These are phyloP conservation scores for Echinarachnius parma DNA, from an alignment of 53 echinoderm and acorn worm genomes.

Conservation along the genomic window DNA sequence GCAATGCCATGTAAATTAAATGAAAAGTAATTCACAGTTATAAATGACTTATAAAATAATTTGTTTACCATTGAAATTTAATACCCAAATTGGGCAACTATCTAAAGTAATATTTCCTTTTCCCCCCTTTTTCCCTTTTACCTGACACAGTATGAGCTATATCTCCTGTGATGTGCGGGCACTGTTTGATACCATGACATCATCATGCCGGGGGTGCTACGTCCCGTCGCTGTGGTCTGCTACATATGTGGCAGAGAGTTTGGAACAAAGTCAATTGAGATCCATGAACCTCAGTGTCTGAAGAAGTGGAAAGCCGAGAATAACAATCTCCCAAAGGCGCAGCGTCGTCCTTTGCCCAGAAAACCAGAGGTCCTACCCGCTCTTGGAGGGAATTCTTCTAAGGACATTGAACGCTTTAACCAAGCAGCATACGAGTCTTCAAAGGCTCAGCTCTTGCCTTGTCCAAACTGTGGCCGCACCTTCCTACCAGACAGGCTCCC, in stretches of 20 bases:
- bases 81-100: too few relatives aligned
- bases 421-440: conserved; percentile 78
- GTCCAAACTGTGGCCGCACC: conserved; percentile 82
- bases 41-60: too few relatives aligned
- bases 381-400: neutral
- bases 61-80: too few relatives aligned
- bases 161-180: too few relatives aligned
- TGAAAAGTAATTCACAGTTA: too few relatives aligned
- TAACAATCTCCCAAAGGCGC: conserved; percentile 75
- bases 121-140: too few relatives aligned
- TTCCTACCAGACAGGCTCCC: conserved; percentile 90
- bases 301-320: conserved; percentile 91
- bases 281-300: conserved; percentile 96
- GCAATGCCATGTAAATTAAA: too few relatives aligned
- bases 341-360: conserved; percentile 63
- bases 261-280: conserved; percentile 89
- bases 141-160: too few relatives aligned
- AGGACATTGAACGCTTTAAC: conserved; percentile 61
- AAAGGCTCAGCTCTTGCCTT: conserved; percentile 75
- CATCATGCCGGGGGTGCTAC: conserved; percentile 39
- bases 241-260: conserved; percentile 99
- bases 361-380: conserved; percentile 60
- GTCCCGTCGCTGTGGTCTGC: conserved; percentile 74
- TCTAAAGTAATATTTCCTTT: too few relatives aligned
- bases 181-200: neutral